Evolutionary conservation across 2,888 invertebrate genomes (phyloP), one percentile per base, ranked within the genome.

Genomic region (Dryobotodes eremita): DNA sequence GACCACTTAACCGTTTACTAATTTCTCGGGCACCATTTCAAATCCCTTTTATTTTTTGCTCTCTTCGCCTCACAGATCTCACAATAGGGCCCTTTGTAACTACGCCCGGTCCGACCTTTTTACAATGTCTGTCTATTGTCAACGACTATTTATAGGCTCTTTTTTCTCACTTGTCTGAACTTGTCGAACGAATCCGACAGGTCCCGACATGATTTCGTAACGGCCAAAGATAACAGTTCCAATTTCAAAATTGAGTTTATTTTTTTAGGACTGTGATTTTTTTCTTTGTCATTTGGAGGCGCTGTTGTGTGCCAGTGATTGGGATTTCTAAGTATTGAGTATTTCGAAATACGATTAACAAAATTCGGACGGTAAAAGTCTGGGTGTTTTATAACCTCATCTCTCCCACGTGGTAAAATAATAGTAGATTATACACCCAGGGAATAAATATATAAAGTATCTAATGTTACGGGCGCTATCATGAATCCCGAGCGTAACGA

Each of bases 41-140:
- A 89, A 88, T 88, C 84, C 86, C 85, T 87, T 84, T 82, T 86
- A 84, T 89, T 89, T 89, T 89, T 89, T 89, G 87, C 83, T 80
- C 77, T 81, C 46, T 64, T 74, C 83, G 79, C 73, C 77, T 80
- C 78, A 79, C 82, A 88, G 77, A 74, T 74, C 72, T 82, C 71
- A 83, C 84, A 89, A 89, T 77, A 79, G 77, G 57, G n/a, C 78
- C 84, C 80, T 86, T 88, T 89, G 87, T 85, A 65, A 68, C 74
- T 62, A 70, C 50, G 64, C 55, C 86, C 77, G 73, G 82, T 50
- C 65, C 78, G 75, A 79, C 81, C 77, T 85, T 90, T 89, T 80
- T 79, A 84, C 82, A 89, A 82, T 82, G 80, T 72, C 83, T 77
- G 64, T 80, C 87, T 71, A 86, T 88, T 90, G 88, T 88, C 77